Base-by-base conservation (phyloP, 2,888 invertebrate species). In the Steinernema scapterisci region DNA sequence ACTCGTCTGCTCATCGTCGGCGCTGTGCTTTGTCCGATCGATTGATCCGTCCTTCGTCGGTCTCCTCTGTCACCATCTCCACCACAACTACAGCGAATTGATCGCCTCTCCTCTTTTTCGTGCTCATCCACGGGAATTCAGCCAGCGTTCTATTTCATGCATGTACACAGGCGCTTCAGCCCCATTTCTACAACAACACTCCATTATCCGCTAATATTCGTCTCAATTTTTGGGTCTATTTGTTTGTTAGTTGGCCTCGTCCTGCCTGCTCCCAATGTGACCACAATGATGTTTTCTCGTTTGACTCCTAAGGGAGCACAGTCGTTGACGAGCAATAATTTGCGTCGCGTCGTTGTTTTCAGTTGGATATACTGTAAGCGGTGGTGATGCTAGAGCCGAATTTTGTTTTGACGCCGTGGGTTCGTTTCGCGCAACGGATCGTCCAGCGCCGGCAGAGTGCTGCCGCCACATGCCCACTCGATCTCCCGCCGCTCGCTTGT, bases 1-100 rank as follows among this genome's bases (percentile, higher is more conserved):
- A 25, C 31, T 31, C 63, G 63, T 63, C 63, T 63, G 63, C 63
- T 31, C 63, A 31, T 52, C 63, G 63, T 27, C 31, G 38, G 23
- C 31, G 31, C 27, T 31, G 63, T 27, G 27, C 63, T 25, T 11
- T 31, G 63, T 27, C 31, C 63, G 63, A 63, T 63, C 63, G 63
- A 63, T 63, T 63, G 63, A 63, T 63, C 63, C 63, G 63, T 63
- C 63, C 63, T 25, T 63, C 63, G 63, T 31, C 63, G 63, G 63
- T 63, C 63, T 9, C 63, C 63, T 25, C 27, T 63, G 63, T 63
- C 63, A 63, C 63, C 63, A 63, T 63, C 63, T 63, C 63, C 63
- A 31, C 63, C 63, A 63, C 63, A 27, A 63, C 63, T n/a, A 63
- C 63, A 63, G 63, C 31, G 27, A 63, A 63, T 63, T 63, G 63